These are phyloP conservation scores for Holothuria scabra DNA, from an alignment of 53 echinoderm and acorn worm species.

Conservation along the genomic window DNA sequence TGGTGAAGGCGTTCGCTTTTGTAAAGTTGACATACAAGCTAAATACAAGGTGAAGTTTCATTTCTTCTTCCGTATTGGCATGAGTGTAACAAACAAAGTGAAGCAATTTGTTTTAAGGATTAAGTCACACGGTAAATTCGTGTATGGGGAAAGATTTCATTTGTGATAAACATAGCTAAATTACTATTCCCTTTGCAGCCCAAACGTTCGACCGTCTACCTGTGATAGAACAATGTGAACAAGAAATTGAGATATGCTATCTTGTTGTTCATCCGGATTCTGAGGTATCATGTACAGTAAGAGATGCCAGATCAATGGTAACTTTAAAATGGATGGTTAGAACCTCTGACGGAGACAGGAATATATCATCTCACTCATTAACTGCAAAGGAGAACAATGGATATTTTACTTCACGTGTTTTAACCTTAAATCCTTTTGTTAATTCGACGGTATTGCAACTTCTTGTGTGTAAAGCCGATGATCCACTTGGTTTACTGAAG, in stretches of 20 bases:
- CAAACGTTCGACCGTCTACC: not conserved
- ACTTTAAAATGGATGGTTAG: slow-evolving; percentile 15
- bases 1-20: too few species aligned
- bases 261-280: not conserved
- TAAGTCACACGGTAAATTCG: too few species aligned
- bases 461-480: slow-evolving; percentile 4
- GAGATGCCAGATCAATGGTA: not conserved
- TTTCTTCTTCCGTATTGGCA: too few species aligned
- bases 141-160: too few species aligned
- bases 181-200: too few species aligned
- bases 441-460: not conserved
- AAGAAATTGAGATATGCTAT: not conserved
- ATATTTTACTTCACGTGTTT: not conserved
- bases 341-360: not conserved
- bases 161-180: too few species aligned
- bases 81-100: too few species aligned
- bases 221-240: not conserved
- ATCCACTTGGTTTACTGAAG: not conserved
- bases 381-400: not conserved
- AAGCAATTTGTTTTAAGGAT: too few species aligned
- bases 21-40: too few species aligned
- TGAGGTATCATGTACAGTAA: not conserved
- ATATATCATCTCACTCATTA: not conserved
- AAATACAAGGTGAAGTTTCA: too few species aligned
- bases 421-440: too few species aligned